Evolutionary conservation across 2,797 vertebrate genomes (phyloP), one percentile per base, ranked within the genome.

Genomic region (Sebastes hopkinsi): DNA sequence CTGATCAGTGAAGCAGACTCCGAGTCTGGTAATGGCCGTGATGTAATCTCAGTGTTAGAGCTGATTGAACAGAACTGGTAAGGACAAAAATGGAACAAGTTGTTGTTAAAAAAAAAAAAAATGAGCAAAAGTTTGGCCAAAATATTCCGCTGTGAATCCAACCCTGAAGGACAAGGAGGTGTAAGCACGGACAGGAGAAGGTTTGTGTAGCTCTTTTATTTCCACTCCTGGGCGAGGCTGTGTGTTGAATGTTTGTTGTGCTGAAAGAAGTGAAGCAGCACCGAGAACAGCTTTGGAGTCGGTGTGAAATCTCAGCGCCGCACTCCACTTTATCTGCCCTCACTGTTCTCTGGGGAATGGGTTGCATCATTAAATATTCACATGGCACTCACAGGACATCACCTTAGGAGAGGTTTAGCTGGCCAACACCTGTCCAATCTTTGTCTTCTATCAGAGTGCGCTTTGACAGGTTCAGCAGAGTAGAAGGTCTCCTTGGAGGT

Each of bases 361-460:
- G 11, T 18, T 50, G 16, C 38, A 2, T 72, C 85, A 88, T 94
- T 81, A 91, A 93, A 93, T 89, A 92, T 94, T 92, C 79, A 92
- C 77, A 34, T 23, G 79, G 87, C 83, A 88, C 91, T 87, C 88
- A 72, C 70, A 76, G 68, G 82, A 81, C 82, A 68, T 88, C 87
- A 85, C 67, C 84, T 77, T 75, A 69, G 65, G 85, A 87, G 73
- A 90, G 72, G 80, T 86, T 87, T 85, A 89, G 84, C 86, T 79
- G 81, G 80, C 66, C 83, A 83, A 89, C 87, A 84, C 82, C 91
- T 91, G 92, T 90, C 92, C 67, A 42, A 56, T 83, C 79, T 82
- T 91, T 90, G 84, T 88, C 90, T 86, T 84, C 66, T 75, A 77
- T 84, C 80, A 74, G 54, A 83, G 68, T 84, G 79, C 32, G 16